Evolutionary conservation across 2,113 vertebrate genomes (phyloP), one percentile per base, ranked within the genome.

Genomic region (Balaenoptera acutorostrata): DNA sequence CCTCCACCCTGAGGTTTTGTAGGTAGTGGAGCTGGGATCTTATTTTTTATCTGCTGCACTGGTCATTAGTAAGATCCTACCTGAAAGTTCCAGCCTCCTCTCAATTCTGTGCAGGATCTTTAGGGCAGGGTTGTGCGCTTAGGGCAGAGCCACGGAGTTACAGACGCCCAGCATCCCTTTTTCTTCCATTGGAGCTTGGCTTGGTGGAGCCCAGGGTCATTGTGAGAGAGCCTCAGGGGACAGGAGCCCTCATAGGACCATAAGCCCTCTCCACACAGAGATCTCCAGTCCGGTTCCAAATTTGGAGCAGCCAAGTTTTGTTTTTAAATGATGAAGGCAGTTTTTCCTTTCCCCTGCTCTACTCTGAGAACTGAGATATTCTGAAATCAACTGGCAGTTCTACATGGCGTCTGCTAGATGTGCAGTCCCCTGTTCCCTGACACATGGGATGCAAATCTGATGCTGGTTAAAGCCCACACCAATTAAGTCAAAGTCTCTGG

Each of bases 131-230:
- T 46, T 88, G 0, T 90, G 78, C 23, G 44, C 18, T 59, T 36
- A 87, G 39, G 41, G 23, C 57, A 55, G 63, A 52, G 9, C 39
- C 59, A 61, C 2, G 4, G 33, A 8, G 49, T 80, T 20, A 17
- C 4, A 8, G 33, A 1, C 68, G 31, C 0, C 1, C 5, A 64
- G 17, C 2, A 17, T 3, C 8, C 2, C n/a, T 11, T 66, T 63
- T 71, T n/a, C 31, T 64, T 15, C 41, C 27, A 23, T 49, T 88
- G 61, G 25, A 27, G 9, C 27, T 49, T 64, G 49, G 27, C 66
- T 57, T 63, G 52, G 72, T 36, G 25, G 33, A 88, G 2, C 6
- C 23, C 55, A 18, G 6, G 27, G 12, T 49, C 85, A 27, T 27
- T 33, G 1, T 71, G 55, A 52, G 29, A 55, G 12, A 93, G n/a